These are phyloP conservation scores for Ichneumon xanthorius DNA, from an alignment of 2,888 invertebrate genomes.

Conservation along the genomic window DNA sequence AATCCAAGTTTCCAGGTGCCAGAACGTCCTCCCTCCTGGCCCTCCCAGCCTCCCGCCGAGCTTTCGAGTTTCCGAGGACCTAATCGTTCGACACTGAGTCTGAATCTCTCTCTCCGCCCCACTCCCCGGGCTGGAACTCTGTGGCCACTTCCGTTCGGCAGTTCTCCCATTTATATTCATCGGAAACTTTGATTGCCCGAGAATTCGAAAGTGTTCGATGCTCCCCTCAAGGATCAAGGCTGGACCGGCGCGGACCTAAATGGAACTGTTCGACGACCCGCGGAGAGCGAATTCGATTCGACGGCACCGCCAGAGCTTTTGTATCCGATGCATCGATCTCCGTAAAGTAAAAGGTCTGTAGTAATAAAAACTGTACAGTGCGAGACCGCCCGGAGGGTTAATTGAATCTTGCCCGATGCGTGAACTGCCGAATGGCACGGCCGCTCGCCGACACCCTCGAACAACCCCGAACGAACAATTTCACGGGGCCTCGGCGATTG, in stretches of 20 bases:
- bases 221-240: constrained; percentile 45
- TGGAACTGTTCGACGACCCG: background rate
- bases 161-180: constrained; percentile 69
- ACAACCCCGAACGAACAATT: constrained; percentile 16
- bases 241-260: background rate
- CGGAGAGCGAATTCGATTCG: constrained; percentile 7
- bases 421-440: constrained; percentile 11
- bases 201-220: constrained; percentile 65
- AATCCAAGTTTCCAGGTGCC: constrained; percentile 51
- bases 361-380: background rate
- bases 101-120: constrained; percentile 16
- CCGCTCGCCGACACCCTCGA: constrained; percentile 14
- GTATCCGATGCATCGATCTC: constrained; percentile 77
- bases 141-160: constrained; percentile 31
- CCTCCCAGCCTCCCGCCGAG: constrained; percentile 2
- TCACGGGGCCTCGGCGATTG: constrained; percentile 28
- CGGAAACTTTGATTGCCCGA: constrained; percentile 63
- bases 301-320: constrained; percentile 64
- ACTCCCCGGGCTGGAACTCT: background rate
- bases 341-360: constrained; percentile 67
- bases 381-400: constrained; percentile 41
- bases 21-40: background rate
- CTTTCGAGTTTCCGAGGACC: constrained; percentile 45
- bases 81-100: constrained; percentile 46
- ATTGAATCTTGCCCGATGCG: constrained; percentile 44